Evolutionary conservation across 2,888 invertebrate species (phyloP), one percentile per base, ranked within the genome.

Genomic region (Eupithecia subfuscata): DNA sequence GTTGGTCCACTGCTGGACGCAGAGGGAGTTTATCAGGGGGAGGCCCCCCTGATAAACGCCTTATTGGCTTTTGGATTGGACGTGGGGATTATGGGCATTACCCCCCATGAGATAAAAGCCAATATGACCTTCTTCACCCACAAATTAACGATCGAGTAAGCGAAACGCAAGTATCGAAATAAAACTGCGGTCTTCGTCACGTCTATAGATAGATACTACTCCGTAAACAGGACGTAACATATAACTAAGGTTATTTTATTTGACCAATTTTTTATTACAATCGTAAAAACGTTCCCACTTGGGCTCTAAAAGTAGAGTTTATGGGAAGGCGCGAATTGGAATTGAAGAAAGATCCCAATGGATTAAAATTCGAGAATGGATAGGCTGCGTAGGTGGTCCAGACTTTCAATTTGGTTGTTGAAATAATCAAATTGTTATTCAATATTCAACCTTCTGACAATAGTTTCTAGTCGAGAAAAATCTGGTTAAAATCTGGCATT

Each of bases 221-320:
- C 64, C 45, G 82, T 82, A 86, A 87, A 87, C 85, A 85, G 83
- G 81, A 83, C 84, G 77, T 63, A 4, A 12, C 37, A 40, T 67
- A 67, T n/a, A 67, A 30, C 65, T 65, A 22, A 67, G 45, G 82
- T 82, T 84, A 84, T 87, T 86, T 85, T 84, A 85, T 87, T 85
- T 83, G 82, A 80, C 81, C 82, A 81, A 80, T 83, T 80, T 87
- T 88, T 88, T 88, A 88, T 87, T 82, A 77, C 74, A 8, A 65
- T 84, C 85, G 80, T 83, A 84, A 84, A 83, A 75, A 34, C 43
- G 63, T 74, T 76, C 81, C 74, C 78, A 78, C 79, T 73, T 52
- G 22, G 48, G n/a, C 48, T 37, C 65, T 67, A 67, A 67, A 67
- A 67, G 37, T 67, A 67, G 40, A 67, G 11, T 67, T 67, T 67